These are phyloP conservation scores for Mycalesis mineus DNA, from an alignment of 2,888 invertebrate genomes.

Conservation along the genomic window DNA sequence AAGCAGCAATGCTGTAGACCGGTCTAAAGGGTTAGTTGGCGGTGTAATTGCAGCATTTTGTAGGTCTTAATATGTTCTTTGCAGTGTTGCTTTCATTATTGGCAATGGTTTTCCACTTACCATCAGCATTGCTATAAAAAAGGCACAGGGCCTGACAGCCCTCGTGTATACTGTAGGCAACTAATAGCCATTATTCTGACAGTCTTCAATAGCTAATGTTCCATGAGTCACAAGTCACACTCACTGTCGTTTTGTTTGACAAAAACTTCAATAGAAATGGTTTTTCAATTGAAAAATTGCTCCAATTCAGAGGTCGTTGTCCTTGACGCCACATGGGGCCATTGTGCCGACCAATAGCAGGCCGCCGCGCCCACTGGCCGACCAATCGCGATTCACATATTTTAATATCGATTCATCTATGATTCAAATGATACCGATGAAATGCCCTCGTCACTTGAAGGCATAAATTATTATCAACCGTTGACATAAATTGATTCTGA, in stretches of 20 bases:
- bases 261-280: constrained; percentile 34
- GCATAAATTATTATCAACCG: too few species aligned
- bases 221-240: not conserved
- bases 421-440: not conserved
- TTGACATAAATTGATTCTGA: too few species aligned
- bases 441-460: not conserved
- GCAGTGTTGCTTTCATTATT: too few species aligned
- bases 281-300: constrained; percentile 62
- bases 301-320: constrained; percentile 57
- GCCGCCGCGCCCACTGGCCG: constrained; percentile 45
- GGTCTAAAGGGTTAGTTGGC: too few species aligned
- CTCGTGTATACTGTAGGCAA: too few species aligned
- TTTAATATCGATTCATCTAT: constrained; percentile 51
- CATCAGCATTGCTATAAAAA: too few species aligned
- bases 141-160: too few species aligned
- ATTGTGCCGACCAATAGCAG: constrained; percentile 42
- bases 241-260: constrained; percentile 15
- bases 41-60: too few species aligned
- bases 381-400: constrained; percentile 45
- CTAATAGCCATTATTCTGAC: not conserved
- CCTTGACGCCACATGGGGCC: constrained; percentile 54
- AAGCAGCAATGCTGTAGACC: too few species aligned
- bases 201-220: not conserved
- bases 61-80: too few species aligned
- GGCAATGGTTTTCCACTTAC: too few species aligned